Base-by-base conservation (phyloP, 2,888 invertebrate species). In the Volucella bombylans region DNA sequence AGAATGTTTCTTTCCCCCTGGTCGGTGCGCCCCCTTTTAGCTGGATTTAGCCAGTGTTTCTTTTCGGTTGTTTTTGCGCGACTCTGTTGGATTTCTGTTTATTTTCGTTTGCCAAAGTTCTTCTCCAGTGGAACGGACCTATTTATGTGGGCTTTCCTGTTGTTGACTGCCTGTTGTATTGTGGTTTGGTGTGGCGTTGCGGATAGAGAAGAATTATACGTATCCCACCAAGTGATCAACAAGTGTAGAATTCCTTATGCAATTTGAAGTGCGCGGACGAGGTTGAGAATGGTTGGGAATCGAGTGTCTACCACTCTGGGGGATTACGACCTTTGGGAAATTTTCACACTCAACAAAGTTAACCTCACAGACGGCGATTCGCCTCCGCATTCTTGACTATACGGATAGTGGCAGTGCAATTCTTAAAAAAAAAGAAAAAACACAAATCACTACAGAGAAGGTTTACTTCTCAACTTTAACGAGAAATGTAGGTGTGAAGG, bases 271-370 rank as follows among this genome's bases (percentile, higher is more conserved):
- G 67, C 68, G 4, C 49, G 45, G 12, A 52, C 18, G 31, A 12
- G 31, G 31, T 31, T 15, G 39, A 43, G 11, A 31, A 38, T 39
- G 64, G 38, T 52, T 39, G 59, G 52, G 23, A 43, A 68, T 41
- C 68, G 68, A 69, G 65, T 64, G 65, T 80, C 74, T 83, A 74
- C 45, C 59, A 71, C 80, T 85, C 54, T 61, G 76, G 64, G 81
- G 81, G 57, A 81, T 71, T 65, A 64, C 81, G 81, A 81, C 85
- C 85, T 81, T 85, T 81, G 62, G 72, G 59, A 85, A 71, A 81
- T 85, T 43, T 85, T 85, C 72, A 81, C 85, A 81, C 85, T 85
- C 41, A 71, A 61, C 67, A 45, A 45, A 62, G 57, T 62, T 85
- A 81, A 72, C 85, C 81, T 81, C 68, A 49, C 74, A 77, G 73